phyloP scores from a whole-genome alignment of 2,888 invertebrate genomes.

The Apodemia zela region DNA sequence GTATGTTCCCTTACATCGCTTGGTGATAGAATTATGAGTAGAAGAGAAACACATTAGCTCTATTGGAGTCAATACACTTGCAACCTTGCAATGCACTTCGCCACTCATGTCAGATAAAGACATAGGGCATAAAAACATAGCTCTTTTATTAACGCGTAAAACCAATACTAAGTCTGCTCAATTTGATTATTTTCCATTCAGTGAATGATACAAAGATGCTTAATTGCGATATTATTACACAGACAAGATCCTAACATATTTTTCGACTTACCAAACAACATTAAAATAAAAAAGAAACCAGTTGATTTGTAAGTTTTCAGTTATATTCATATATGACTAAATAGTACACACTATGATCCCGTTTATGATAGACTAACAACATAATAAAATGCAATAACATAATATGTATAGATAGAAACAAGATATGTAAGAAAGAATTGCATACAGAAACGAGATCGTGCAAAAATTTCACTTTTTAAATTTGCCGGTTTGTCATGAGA shows the following conservation, averaged over 20 bases:
- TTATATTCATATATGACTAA: neutral
- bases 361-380: neutral
- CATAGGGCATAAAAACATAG: constrained; percentile 71
- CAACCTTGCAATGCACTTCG: constrained; percentile 78
- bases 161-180: constrained; percentile 28
- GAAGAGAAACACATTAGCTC: constrained; percentile 69
- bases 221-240: neutral
- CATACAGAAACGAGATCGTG: constrained; percentile 22
- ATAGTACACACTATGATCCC: neutral
- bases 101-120: constrained; percentile 74
- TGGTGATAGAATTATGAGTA: constrained; percentile 46
- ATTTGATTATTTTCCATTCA: neutral
- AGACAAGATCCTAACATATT: neutral
- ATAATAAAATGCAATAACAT: neutral
- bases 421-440: constrained; percentile 21
- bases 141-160: constrained; percentile 50
- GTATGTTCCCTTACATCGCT: constrained; percentile 4
- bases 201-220: neutral
- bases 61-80: constrained; percentile 75
- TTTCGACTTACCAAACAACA: constrained; percentile 1
- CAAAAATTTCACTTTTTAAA: constrained; percentile 23
- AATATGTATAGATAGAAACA: constrained; percentile 17
- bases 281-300: neutral
- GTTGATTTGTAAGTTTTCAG: neutral
- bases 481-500: constrained; percentile 23